phyloP scores from a whole-genome alignment of 2,888 invertebrate genomes.

The Morinoia aosen region DNA sequence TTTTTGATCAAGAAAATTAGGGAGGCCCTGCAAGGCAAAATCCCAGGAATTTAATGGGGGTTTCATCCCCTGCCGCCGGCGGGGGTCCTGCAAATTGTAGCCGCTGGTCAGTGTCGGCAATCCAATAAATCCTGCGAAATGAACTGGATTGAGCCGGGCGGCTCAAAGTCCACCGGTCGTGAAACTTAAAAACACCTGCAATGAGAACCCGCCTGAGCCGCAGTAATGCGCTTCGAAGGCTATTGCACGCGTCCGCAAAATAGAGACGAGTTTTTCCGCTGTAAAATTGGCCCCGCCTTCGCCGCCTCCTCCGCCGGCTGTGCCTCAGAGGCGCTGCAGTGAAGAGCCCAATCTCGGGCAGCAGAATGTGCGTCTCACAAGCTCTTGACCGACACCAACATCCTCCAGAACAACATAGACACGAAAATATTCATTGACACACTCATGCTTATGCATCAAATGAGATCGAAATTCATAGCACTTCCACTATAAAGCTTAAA shows the following conservation, averaged over 20 bases:
- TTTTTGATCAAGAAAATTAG: not conserved
- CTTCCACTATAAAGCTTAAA: no score
- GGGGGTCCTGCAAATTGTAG: slow-evolving; percentile 33
- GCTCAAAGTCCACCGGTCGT: slow-evolving; percentile 14
- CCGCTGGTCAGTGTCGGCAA: slow-evolving; percentile 25
- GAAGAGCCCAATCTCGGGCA: no score
- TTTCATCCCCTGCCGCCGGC: not conserved
- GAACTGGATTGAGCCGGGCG: slow-evolving; percentile 39
- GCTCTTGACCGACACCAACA: no score
- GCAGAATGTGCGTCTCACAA: no score
- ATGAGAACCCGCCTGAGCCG: not conserved
- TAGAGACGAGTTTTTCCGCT: not conserved
- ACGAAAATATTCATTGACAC: no score
- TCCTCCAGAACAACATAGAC: no score
- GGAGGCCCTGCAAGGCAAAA: not conserved
- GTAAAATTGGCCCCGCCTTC: not conserved
- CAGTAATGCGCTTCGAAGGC: not conserved
- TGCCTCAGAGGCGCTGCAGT: not conserved
- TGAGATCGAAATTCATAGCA: no score
- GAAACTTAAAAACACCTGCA: slow-evolving; percentile 26
- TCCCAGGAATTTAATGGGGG: not conserved
- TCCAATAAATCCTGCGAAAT: slow-evolving; percentile 30
- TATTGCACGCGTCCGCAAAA: not conserved
- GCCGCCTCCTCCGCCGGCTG: not conserved
- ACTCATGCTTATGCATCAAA: no score